Evolutionary conservation across 1,140 invertebrate species (phyloP).

Genomic region (Orchestia grillus): DNA sequence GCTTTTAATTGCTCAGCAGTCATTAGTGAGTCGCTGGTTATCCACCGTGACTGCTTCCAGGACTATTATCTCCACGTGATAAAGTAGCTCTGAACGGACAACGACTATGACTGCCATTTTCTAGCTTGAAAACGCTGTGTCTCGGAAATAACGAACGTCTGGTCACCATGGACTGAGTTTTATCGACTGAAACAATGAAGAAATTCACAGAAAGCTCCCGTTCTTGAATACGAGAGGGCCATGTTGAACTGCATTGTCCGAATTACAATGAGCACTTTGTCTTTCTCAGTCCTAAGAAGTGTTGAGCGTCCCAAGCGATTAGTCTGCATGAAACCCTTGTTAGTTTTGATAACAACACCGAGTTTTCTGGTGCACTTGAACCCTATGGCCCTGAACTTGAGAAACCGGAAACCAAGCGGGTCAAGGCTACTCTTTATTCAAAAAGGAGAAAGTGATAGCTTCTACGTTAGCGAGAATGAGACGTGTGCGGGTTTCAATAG

Average conservation of each 20-base stretch:
- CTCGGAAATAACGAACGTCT: background rate
- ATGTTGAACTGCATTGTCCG: background rate
- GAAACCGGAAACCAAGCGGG: background rate
- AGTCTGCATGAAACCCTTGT: background rate
- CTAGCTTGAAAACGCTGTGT: background rate
- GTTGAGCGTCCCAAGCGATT: background rate
- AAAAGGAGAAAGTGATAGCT: background rate
- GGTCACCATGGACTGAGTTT: background rate
- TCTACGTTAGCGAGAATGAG: background rate
- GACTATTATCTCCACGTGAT: background rate
- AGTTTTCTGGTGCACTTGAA: background rate
- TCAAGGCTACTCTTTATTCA: background rate
- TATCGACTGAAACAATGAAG: constrained; percentile 1
- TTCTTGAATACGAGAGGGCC: background rate
- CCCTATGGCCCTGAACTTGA: background rate
- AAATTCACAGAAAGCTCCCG: background rate
- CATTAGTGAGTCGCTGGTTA: background rate
- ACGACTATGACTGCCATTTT: background rate
- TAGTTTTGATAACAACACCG: background rate
- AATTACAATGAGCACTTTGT: background rate
- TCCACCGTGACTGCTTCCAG: background rate
- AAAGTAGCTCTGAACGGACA: background rate
- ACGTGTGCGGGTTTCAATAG: background rate
- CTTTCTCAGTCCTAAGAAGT: background rate
- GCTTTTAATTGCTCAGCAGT: background rate